phyloP scores from a whole-genome alignment of 2,888 invertebrate genomes.

The Pseudococcus longispinus region DNA sequence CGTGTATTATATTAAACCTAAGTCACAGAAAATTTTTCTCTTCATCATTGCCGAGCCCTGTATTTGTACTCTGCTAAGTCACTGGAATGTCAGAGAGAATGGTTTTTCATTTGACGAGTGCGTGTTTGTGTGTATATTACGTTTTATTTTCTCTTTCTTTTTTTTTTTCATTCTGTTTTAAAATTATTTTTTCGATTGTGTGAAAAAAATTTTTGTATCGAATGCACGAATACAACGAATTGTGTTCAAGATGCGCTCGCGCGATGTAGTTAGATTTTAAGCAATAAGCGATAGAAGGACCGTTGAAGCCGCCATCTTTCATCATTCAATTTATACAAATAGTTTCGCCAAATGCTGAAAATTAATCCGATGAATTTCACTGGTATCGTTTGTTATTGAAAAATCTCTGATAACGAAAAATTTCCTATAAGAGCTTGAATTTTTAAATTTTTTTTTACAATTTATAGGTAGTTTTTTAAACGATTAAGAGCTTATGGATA shows the following conservation, averaged over 20 bases:
- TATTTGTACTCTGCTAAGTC: neutral
- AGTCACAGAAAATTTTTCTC: neutral
- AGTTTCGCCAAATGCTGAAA: neutral
- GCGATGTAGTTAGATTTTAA: neutral
- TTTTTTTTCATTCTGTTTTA: neutral
- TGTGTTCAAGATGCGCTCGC: constrained; percentile 40
- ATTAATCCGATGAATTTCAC: neutral
- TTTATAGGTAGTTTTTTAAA: constrained; percentile 1
- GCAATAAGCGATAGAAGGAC: constrained; percentile 4
- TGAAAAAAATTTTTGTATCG: neutral
- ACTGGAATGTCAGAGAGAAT: neutral
- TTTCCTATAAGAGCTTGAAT: constrained; percentile 1
- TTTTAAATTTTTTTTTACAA: neutral
- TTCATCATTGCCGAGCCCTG: neutral
- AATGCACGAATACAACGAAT: constrained; percentile 33
- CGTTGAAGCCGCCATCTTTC: neutral
- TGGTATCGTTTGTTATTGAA: neutral
- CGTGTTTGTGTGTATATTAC: neutral
- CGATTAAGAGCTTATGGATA: neutral
- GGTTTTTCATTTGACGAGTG: neutral
- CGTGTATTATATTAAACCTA: constrained; percentile 5
- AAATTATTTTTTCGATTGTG: neutral
- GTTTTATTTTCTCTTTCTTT: neutral
- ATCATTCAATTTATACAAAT: neutral
- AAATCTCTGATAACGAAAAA: neutral